Evolutionary conservation across 2,888 invertebrate genomes (phyloP), one percentile per base, ranked within the genome.

Genomic region (Augiades crinisus): DNA sequence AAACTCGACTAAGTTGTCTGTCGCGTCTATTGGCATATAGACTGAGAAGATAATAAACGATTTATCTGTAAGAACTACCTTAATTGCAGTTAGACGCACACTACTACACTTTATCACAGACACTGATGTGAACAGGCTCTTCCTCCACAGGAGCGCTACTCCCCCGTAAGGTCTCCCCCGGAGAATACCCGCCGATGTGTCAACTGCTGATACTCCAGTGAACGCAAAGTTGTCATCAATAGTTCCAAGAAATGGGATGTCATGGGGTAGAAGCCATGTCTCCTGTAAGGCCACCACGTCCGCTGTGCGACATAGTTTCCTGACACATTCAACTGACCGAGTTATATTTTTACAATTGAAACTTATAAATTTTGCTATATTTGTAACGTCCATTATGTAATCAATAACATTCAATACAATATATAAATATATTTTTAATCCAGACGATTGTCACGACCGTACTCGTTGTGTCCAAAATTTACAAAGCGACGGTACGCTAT

Each of bases 141-240:
- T 38, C 3, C 38, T 21, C 22, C 38, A 38, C 38, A 38, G 5
- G 6, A 22, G n/a, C 3, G 38, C 19, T 17, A 37, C 37, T 13
- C 37, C 37, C 5, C 37, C 37, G 7, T 37, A 19, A 4, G 37
- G 37, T 37, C 37, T 17, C 21, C 37, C 37, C 5, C 37, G 10
- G 4, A 37, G 12, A 10, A 10, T 5, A 21, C 37, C 37, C 4
- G 21, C 12, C 5, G 37, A 12, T 1, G 21, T 37, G 19, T 37
- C 37, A 7, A 37, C 37, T 6, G 37, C 37, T 10, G 37, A 37
- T 16, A 5, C 12, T 5, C 37, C 10, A 10, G 37, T 37, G 12
- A 37, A 37, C 1, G 8, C 36, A 13, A 40, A 40, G 2, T 22
- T 13, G 2, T 40, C n/a, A 24, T 24, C 24, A n/a, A 24, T 24